These are phyloP conservation scores for Anastatus disparis DNA, from an alignment of 1,140 invertebrate species.

Conservation along the genomic window DNA sequence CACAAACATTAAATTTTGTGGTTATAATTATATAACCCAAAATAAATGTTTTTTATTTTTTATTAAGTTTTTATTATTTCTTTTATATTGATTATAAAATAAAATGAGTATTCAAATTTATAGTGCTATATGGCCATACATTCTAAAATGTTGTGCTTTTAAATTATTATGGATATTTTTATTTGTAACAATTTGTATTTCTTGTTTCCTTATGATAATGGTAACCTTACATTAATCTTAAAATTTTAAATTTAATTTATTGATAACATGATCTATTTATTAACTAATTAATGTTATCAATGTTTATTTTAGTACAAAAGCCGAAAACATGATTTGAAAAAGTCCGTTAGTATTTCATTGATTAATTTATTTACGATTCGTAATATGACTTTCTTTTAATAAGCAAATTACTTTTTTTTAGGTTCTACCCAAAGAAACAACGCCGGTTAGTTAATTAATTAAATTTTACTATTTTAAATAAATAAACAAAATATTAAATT, in stretches of 20 bases:
- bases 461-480: neutral
- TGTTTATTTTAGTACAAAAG: slow-evolving; percentile 44
- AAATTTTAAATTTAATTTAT: slow-evolving; percentile 35
- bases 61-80: no score
- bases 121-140: slow-evolving; percentile 43
- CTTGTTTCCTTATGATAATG: slow-evolving; percentile 46
- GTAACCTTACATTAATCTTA: slow-evolving; percentile 40
- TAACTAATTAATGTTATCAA: neutral
- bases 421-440: neutral
- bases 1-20: no score
- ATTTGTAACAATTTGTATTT: slow-evolving; percentile 48
- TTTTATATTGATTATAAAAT: no score
- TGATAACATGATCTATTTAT: slow-evolving; percentile 11
- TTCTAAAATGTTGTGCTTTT: slow-evolving; percentile 45
- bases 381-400: slow-evolving; percentile 7
- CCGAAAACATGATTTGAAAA: slow-evolving; percentile 44
- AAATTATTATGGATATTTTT: slow-evolving; percentile 51
- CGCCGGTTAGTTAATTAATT: slow-evolving; percentile 11
- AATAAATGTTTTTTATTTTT: neutral
- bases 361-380: slow-evolving; percentile 14
- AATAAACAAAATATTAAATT: slow-evolving; percentile 21
- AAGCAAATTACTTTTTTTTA: slow-evolving; percentile 13
- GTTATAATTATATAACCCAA: no score
- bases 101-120: slow-evolving; percentile 45
- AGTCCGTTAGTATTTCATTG: slow-evolving; percentile 46